A percentile compares a stretch with the other conserved stretches of the same genome.
Conservation (phyloP, 2,113 vertebrate species). For the Notarius quadriscutis region DNA sequence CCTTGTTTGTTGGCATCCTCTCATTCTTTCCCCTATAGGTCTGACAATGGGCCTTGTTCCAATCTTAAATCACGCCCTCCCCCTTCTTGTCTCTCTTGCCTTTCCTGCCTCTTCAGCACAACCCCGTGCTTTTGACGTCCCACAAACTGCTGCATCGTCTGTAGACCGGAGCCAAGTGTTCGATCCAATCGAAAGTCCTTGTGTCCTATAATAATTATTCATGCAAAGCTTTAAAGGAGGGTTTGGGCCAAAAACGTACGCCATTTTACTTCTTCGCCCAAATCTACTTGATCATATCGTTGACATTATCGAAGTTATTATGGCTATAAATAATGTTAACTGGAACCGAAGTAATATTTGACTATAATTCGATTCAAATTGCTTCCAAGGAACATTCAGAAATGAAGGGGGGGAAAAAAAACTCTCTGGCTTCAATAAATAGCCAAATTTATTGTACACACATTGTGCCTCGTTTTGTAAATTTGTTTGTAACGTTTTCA, state of each 20-base stretch:
- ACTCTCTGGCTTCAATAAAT: not conserved
- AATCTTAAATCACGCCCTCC: slow-evolving; percentile 27
- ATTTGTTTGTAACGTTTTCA: too few species aligned
- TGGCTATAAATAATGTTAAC: too few species aligned
- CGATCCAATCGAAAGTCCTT: not conserved
- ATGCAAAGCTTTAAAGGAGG: not conserved
- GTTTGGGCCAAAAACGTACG: not conserved
- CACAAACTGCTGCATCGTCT: slow-evolving; percentile 18
- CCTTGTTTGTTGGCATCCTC: slow-evolving; percentile 26
- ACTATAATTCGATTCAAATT: too few species aligned
- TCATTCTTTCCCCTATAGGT: slow-evolving; percentile 31
- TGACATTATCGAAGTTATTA: too few species aligned
- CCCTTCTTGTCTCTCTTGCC: not conserved
- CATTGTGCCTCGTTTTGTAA: not conserved
- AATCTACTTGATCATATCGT: not conserved
- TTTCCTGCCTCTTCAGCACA: slow-evolving; percentile 16
- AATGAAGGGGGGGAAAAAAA: too few species aligned
- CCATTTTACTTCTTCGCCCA: not conserved
- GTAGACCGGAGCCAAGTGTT: not conserved
- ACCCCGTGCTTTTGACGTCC: not conserved
- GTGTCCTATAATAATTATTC: not conserved
- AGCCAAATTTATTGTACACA: not conserved
- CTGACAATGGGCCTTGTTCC: slow-evolving; percentile 26
- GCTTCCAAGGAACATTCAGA: too few species aligned
- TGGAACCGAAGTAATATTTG: too few species aligned